Base-by-base conservation (phyloP, 2,888 invertebrate genomes). In the Unio pictorum region DNA sequence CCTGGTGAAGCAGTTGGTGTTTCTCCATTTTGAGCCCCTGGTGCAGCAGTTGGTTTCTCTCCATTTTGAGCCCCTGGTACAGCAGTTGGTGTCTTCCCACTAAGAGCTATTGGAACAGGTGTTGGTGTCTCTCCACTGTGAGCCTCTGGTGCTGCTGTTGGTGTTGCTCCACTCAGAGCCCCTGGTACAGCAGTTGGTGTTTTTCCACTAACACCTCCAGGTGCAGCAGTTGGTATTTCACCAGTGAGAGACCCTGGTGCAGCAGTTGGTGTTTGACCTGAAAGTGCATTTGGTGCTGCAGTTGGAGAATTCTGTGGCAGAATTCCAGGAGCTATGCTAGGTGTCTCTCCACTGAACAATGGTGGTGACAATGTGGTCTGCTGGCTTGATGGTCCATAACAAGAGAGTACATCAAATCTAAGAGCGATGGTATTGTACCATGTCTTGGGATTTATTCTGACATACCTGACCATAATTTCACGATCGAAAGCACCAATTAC, bases 341-440 rank as follows among this genome's bases (percentile, higher is more conserved):
- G 30, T 26, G 26, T 66, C 3, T 45, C 15, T 45, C 45, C 45
- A 15, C 45, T 45, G 17, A 66, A 60, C 28, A 62, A 61, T 11
- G 72, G 61, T 28, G 67, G 62, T 26, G 64, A 68, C 54, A 60
- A 28, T 54, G 72, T 71, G 4, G 73, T 62, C 59, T 57, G 61
- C 56, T 61, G 55, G 20, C 56, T 26, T 20, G 61, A 63, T 58
- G 68, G 68, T 15, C 75, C 74, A 57, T 76, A 76, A 11, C 86
- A 86, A 1, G 80, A 78, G 11, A 86, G 72, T 4, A 85, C 68
- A 56, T 86, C 85, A 73, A 85, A 74, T 65, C 86, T 59, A 34
- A 86, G 63, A 3, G 84, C 84, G 62, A 84, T 81, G 54, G 66
- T 74, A 20, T 69, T 68, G 57, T 82, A 67, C 82, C 84, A 86